Conservation (phyloP, 23 tunicate species). For the Botrylloides violaceus region DNA sequence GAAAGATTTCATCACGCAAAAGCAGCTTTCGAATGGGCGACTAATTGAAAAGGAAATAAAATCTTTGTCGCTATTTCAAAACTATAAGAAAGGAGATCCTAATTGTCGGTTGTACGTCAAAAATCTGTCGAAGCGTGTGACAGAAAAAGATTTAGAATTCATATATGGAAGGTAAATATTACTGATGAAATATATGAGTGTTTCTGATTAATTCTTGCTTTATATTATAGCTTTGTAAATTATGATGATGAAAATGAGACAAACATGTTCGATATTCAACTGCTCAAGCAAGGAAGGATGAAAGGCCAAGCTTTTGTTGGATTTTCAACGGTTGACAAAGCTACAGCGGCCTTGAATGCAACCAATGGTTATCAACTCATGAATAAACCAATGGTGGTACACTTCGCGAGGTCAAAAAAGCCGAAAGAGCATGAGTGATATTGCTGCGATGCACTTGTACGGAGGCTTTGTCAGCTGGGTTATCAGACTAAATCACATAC, state of each 20-base stretch:
- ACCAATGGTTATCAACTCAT: slow-evolving; percentile 65
- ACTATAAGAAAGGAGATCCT: slow-evolving; percentile 47
- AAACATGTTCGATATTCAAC: slow-evolving; percentile 60
- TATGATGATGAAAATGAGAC: slow-evolving; percentile 33
- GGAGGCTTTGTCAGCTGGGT: too few species aligned
- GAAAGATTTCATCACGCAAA: slow-evolving; percentile 42
- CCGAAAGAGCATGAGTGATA: slow-evolving; percentile 18
- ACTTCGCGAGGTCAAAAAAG: slow-evolving; percentile 76
- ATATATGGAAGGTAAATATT: slow-evolving; percentile 39
- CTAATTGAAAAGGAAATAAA: slow-evolving; percentile 30
- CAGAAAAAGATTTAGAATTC: slow-evolving; percentile 66
- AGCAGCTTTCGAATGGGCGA: slow-evolving; percentile 38
- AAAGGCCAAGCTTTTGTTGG: slow-evolving; percentile 90
- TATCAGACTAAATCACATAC: too few species aligned
- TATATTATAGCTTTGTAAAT: slow-evolving; percentile 34
- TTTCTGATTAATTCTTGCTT: background rate
- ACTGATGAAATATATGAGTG: background rate
- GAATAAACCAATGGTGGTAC: slow-evolving; percentile 71
- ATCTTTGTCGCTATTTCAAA: slow-evolving; percentile 32
- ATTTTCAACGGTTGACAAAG: slow-evolving; percentile 43
- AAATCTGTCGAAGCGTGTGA: slow-evolving; percentile 59
- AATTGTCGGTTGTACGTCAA: slow-evolving; percentile 67
- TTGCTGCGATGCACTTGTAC: background rate
- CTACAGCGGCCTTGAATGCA: slow-evolving; percentile 37
- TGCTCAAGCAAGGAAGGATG: slow-evolving; percentile 83